A percentile compares a stretch with the other conserved stretches of the same genome.
These are phyloP conservation scores for Dilophus febrilis DNA, from an alignment of 2,888 invertebrate genomes.

Conservation along the genomic window DNA sequence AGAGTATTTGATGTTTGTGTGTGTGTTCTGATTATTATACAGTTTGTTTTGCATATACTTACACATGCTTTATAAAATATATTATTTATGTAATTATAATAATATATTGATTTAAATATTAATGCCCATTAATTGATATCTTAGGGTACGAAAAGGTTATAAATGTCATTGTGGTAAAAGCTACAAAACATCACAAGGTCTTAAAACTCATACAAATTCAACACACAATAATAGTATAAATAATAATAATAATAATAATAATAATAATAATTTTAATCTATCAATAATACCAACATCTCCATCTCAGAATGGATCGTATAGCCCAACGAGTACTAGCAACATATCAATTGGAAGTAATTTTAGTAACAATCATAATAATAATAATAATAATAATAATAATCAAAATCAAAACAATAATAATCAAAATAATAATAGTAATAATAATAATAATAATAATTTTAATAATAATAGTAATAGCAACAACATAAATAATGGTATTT, in stretches of 20 bases:
- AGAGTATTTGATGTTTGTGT: too few relatives aligned
- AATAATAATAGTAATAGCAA: background rate
- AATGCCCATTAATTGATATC: too few relatives aligned
- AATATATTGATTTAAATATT: too few relatives aligned
- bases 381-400: too few relatives aligned
- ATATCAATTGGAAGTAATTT: conserved; percentile 29
- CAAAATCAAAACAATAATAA: too few relatives aligned
- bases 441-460: conserved; percentile 5
- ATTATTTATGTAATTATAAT: too few relatives aligned
- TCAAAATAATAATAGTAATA: too few relatives aligned
- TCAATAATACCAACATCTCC: conserved; percentile 19
- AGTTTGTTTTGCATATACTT: too few relatives aligned
- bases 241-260: conserved; percentile 5
- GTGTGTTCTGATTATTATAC: too few relatives aligned
- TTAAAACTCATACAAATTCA: conserved; percentile 48
- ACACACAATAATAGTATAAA: conserved; percentile 28
- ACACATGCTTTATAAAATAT: too few relatives aligned
- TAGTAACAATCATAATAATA: conserved; percentile 12
- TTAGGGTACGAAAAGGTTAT: conserved; percentile 60
- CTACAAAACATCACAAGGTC: conserved; percentile 64
- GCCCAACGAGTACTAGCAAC: conserved; percentile 30
- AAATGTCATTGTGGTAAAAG: conserved; percentile 75
- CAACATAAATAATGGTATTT: conserved; percentile 5
- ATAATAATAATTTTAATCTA: background rate
- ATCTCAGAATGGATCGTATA: conserved; percentile 28